Conservation (phyloP, 2,888 invertebrate genomes). For the Tipula helvola region DNA sequence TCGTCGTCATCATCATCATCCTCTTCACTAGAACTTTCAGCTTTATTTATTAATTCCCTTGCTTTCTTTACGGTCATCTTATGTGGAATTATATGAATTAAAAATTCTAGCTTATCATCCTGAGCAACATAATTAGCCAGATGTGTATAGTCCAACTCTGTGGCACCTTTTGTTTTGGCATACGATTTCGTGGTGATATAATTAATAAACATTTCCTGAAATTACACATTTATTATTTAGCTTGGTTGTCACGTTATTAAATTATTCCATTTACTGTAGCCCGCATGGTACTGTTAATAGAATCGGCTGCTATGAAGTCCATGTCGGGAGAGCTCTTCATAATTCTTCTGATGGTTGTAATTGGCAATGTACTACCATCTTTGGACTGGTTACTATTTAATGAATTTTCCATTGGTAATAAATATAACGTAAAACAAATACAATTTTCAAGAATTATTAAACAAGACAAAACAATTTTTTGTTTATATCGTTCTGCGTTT, state of each 20-base stretch:
- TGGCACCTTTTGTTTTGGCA: not conserved
- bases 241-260: not conserved
- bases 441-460: not conserved
- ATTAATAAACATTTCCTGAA: not conserved
- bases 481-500: not conserved
- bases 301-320: not conserved
- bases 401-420: not conserved
- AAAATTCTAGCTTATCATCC: conserved; percentile 14
- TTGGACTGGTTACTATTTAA: not conserved
- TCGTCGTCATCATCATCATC: conserved; percentile 6
- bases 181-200: not conserved
- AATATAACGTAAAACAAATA: not conserved
- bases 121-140: conserved; percentile 11
- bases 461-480: not conserved
- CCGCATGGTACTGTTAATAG: not conserved
- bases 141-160: conserved; percentile 9
- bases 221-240: not conserved
- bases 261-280: not conserved
- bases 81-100: conserved; percentile 13
- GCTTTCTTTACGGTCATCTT: conserved; percentile 12
- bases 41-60: conserved; percentile 8
- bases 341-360: not conserved
- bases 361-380: not conserved
- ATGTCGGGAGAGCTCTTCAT: not conserved
- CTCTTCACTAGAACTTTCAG: not conserved